Evolutionary conservation across 2,888 invertebrate genomes (phyloP).

Genomic region (Himalopsyche japonica): DNA sequence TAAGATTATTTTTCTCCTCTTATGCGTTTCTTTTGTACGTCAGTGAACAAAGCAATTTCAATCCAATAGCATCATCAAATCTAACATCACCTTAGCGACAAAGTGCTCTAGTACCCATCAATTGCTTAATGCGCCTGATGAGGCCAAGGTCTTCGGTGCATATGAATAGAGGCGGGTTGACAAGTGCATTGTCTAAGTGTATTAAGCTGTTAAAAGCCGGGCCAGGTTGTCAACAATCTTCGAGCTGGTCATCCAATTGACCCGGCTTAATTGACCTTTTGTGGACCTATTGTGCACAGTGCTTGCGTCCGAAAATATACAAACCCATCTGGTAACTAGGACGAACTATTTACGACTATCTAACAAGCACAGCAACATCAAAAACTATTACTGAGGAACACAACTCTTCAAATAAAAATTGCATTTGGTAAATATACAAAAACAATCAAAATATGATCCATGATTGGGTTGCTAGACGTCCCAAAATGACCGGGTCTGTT

Average conservation of each 20-base stretch:
- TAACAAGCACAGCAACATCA: not conserved
- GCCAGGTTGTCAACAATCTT: slow-evolving; percentile 12
- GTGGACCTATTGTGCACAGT: slow-evolving; percentile 18
- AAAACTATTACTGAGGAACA: not conserved
- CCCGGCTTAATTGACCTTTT: slow-evolving; percentile 34
- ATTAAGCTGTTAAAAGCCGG: slow-evolving; percentile 5
- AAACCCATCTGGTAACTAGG: not conserved
- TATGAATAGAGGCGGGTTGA: slow-evolving; percentile 7
- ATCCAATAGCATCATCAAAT: slow-evolving; percentile 1
- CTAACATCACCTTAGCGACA: not conserved
- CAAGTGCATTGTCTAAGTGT: slow-evolving; percentile 10
- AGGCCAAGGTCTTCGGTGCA: slow-evolving; percentile 25
- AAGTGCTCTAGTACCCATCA: not conserved
- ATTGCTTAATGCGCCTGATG: slow-evolving; percentile 14
- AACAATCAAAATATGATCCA: too few species aligned
- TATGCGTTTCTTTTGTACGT: not conserved
- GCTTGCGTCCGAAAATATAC: not conserved
- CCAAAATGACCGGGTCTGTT: too few species aligned
- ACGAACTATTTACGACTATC: not conserved
- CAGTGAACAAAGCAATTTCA: not conserved
- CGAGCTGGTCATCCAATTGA: slow-evolving; percentile 26
- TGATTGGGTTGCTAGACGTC: too few species aligned
- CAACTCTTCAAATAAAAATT: too few species aligned
- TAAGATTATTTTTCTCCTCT: too few species aligned
- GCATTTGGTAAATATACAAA: too few species aligned